Evolutionary conservation across 2,888 invertebrate genomes (phyloP), one percentile per base, ranked within the genome.

Genomic region (Nomada fabriciana): DNA sequence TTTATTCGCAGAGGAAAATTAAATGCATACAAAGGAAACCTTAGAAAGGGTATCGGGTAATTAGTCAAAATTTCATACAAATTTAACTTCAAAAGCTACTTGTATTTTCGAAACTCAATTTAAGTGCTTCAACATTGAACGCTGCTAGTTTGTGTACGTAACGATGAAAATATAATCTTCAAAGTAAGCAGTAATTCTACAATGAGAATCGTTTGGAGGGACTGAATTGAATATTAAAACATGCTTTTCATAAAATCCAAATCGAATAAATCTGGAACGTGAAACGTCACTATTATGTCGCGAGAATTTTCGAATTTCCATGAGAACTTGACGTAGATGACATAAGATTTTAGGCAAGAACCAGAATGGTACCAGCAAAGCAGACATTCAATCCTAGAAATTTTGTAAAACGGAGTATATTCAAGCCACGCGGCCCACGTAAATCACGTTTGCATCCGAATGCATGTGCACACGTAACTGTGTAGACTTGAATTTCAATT

Each of bases 401-500:
- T 65, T 65, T 57, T 25, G 57, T 29, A 43, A 65, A 65, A 36
- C 29, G 23, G 43, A 7, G 47, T 47, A 55, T 43, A 43, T 64
- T 53, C 36, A 15, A 10, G 25, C 55, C 29, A 25, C 55, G 64
- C 52, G 13, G 20, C 52, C 43, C 2, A 15, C n/a, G 65, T 65
- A 67, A 78, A 78, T 78, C 73, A 53, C 59, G 60, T 10, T 42
- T 29, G 43, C 23, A 11, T 65, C 20, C 60, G 59, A 57, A 67
- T 50, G 2, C 11, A 61, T 23, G 23, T 36, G 47, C 25, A 15
- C 23, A 55, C 25, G 36, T 23, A 23, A 43, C 52, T 43, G 25
- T n/a, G 36, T 52, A 50, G 47, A 81, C 72, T 68, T 53, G 67
- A 76, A 81, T 82, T 82, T 68, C 68, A 81, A 76, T 81, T 76